A percentile compares a stretch with the other conserved stretches of the same genome.
Conservation (phyloP, 1,140 invertebrate species). For the Globodera ellingtonae region DNA sequence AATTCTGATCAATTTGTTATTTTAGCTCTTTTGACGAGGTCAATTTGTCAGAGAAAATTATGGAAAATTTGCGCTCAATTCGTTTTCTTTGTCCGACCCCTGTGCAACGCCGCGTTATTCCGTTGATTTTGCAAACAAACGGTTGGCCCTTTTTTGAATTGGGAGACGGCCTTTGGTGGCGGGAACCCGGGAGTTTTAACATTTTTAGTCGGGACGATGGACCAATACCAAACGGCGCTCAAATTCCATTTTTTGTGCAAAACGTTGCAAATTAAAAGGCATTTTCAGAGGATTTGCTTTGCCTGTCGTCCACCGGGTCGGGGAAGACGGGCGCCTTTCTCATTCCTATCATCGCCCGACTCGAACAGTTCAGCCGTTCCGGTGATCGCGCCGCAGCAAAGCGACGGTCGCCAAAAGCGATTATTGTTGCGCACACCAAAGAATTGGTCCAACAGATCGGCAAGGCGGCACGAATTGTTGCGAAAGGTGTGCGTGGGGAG, state of each 20-base stretch:
- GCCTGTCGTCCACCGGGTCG: constrained; percentile 15
- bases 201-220: neutral
- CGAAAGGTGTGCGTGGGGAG: neutral
- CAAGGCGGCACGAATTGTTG: constrained; percentile 9
- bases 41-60: constrained; percentile 2
- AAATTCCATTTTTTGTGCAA: neutral
- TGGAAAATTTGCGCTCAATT: neutral
- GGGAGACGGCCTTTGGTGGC: too few species aligned
- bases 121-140: constrained; percentile 11
- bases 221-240: neutral
- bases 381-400: neutral
- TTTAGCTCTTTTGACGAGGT: constrained; percentile 17
- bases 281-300: constrained; percentile 14
- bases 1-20: neutral
- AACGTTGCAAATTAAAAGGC: too few species aligned
- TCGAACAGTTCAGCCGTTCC: too few species aligned
- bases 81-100: neutral
- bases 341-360: constrained; percentile 13
- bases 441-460: constrained; percentile 15
- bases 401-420: constrained; percentile 1
- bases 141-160: constrained; percentile 5
- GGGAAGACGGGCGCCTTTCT: constrained; percentile 27
- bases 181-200: neutral
- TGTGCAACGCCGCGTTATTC: constrained; percentile 24
- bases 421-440: constrained; percentile 25